Evolutionary conservation across 2,888 invertebrate species (phyloP), one percentile per base, ranked within the genome.

Genomic region (Drosophila greeni): DNA sequence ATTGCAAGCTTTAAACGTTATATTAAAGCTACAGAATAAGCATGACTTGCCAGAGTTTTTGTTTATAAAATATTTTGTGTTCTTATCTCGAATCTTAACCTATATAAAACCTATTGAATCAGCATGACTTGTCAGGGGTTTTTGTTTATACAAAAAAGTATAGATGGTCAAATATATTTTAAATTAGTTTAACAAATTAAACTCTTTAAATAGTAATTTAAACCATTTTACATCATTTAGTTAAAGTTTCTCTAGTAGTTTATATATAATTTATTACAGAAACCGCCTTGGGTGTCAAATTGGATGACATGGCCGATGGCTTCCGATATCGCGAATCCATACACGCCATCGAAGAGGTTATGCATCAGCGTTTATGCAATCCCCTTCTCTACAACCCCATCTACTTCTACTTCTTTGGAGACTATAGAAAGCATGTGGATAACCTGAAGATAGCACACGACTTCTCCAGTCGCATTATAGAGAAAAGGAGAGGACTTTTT

Each of bases 271-370:
- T 20, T 26, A 34, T 57, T 53, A 11, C 56, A 85, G 85, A 86
- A 64, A 86, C 85, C 7, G 85, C 85, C 1, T 58, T 86, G 18
- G 86, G 86, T 0, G 79, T 86, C 0, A 74, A 75, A 29, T 49
- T 86, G 5, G 85, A 86, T 26, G 82, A 86, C 29, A 70, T 74
- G 29, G 42, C 70, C 6, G 81, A 78, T 42, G 84, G 82, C 5
- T 74, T 76, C 23, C 66, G 73, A 23, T 86, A 86, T 62, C 77
- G 85, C 0, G 3, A 68, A 12, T 42, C 68, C 7, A 68, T 68
- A 33, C 66, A 67, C 14, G 60, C 59, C 43, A 20, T 66, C 1
- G 66, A 66, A 45, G 51, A 68, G 16, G 51, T 66, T 9, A 26
- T 66, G 74, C 69, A 31, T 60, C 82, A n/a, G 75, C 85, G 57